These are phyloP conservation scores for Lethenteron reissneri DNA, from an alignment of 2,113 vertebrate species.

Conservation along the genomic window DNA sequence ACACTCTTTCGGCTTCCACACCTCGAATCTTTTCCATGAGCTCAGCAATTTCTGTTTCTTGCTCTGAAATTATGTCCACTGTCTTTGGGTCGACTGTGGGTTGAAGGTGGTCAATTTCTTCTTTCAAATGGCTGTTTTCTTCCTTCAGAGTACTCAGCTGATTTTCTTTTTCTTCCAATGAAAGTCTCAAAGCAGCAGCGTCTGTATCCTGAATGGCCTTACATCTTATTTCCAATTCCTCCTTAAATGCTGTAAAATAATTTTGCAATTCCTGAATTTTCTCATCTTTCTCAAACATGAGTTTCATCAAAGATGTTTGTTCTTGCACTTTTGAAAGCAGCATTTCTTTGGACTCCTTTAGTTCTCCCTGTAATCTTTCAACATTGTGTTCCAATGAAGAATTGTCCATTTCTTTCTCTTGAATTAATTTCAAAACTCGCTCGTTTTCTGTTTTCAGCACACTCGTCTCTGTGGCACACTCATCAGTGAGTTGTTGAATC, in stretches of 20 bases:
- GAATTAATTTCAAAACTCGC: slow-evolving; percentile 33
- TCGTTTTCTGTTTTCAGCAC: slow-evolving; percentile 45
- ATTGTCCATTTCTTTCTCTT: slow-evolving; percentile 53
- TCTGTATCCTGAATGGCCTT: slow-evolving; percentile 14
- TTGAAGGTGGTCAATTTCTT: slow-evolving; percentile 54
- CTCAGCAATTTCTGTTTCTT: slow-evolving; percentile 58
- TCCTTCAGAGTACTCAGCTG: slow-evolving; percentile 72
- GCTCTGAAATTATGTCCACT: slow-evolving; percentile 52
- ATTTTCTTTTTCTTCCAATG: slow-evolving; percentile 53
- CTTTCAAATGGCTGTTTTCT: slow-evolving; percentile 79
- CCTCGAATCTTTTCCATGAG: slow-evolving; percentile 33
- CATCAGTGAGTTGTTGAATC: slow-evolving; percentile 34
- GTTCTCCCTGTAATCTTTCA: slow-evolving; percentile 34
- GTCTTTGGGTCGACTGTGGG: slow-evolving; percentile 41
- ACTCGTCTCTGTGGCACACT: slow-evolving; percentile 30
- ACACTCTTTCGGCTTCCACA: slow-evolving; percentile 44
- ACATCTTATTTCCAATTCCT: slow-evolving; percentile 26
- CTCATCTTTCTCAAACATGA: slow-evolving; percentile 62
- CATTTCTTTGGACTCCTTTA: slow-evolving; percentile 53
- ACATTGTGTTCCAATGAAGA: slow-evolving; percentile 34
- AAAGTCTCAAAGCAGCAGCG: too few species aligned
- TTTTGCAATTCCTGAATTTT: slow-evolving; percentile 27
- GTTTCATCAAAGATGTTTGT: slow-evolving; percentile 55
- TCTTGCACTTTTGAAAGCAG: slow-evolving; percentile 48
- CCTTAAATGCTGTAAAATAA: too few species aligned